Evolutionary conservation across 2,797 vertebrate genomes (phyloP).

Genomic region (Alca torda): DNA sequence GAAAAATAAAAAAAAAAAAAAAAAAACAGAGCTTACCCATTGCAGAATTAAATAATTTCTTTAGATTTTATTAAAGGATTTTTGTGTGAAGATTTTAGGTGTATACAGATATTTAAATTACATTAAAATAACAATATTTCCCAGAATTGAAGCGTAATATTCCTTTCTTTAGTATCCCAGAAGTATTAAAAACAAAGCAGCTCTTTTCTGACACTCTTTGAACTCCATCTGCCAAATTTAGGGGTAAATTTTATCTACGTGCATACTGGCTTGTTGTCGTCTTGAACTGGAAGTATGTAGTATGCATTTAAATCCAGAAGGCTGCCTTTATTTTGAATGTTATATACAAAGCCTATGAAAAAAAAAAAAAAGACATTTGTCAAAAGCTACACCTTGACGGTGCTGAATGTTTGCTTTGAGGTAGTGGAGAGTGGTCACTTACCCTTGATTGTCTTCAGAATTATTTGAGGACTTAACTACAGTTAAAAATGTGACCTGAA

Average conservation of each 20-base stretch:
- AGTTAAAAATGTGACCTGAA: constrained; percentile 65
- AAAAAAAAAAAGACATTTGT: background rate
- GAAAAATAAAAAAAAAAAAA: background rate
- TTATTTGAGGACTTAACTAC: constrained; percentile 35
- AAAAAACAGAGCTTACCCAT: rapidly evolving
- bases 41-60: background rate
- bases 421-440: constrained; percentile 8
- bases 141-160: background rate
- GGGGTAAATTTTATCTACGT: background rate
- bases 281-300: background rate
- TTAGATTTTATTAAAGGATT: background rate
- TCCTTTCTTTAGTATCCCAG: background rate
- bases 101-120: background rate
- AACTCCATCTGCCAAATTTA: background rate
- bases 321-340: background rate
- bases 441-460: constrained; percentile 46
- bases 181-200: background rate
- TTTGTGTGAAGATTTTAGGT: background rate
- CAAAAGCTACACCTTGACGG: background rate
- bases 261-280: background rate
- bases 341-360: background rate
- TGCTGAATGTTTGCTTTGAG: background rate
- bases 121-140: background rate
- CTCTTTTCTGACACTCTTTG: background rate
- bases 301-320: background rate